phyloP scores from a whole-genome alignment of 2,113 vertebrate genomes.

The Tricholaema leucomelas region DNA sequence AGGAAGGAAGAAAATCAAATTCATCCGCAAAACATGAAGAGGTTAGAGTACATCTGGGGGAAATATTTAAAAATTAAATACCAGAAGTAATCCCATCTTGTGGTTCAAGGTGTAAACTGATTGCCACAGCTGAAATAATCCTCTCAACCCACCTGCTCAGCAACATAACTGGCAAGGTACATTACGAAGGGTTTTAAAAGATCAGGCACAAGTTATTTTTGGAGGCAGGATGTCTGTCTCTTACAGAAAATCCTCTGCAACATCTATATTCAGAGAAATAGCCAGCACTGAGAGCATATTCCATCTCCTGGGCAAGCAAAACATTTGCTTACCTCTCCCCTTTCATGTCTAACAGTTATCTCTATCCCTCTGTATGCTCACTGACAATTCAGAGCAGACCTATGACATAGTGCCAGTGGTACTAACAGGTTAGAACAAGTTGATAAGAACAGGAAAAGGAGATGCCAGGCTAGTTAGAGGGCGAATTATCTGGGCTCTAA shows the following conservation, averaged over 20 bases:
- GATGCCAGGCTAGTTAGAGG: not conserved
- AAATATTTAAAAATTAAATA: conserved; percentile 69
- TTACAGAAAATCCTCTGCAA: conserved; percentile 31
- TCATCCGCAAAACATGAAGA: conserved; percentile 24
- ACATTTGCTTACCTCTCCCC: not conserved
- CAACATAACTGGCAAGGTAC: conserved; percentile 24
- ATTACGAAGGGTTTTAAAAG: not conserved
- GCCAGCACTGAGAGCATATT: not conserved
- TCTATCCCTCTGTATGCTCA: not conserved
- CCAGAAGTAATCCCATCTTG: conserved; percentile 50
- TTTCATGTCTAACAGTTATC: not conserved
- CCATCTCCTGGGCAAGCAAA: not conserved
- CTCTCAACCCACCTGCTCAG: conserved; percentile 38
- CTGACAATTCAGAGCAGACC: not conserved
- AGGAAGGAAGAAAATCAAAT: conserved; percentile 62
- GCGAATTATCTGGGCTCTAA: not conserved
- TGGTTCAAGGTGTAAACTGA: conserved; percentile 57
- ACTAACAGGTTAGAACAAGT: not conserved
- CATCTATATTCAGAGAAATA: conserved; percentile 4
- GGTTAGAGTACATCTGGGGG: conserved; percentile 39
- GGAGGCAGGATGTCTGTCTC: not conserved
- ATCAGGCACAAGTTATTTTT: conserved; percentile 37
- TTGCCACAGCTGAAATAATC: conserved; percentile 62
- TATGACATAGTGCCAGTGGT: not conserved
- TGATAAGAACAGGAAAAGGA: not conserved